Conservation (phyloP, 2,113 vertebrate genomes). For the Ochotona princeps region DNA sequence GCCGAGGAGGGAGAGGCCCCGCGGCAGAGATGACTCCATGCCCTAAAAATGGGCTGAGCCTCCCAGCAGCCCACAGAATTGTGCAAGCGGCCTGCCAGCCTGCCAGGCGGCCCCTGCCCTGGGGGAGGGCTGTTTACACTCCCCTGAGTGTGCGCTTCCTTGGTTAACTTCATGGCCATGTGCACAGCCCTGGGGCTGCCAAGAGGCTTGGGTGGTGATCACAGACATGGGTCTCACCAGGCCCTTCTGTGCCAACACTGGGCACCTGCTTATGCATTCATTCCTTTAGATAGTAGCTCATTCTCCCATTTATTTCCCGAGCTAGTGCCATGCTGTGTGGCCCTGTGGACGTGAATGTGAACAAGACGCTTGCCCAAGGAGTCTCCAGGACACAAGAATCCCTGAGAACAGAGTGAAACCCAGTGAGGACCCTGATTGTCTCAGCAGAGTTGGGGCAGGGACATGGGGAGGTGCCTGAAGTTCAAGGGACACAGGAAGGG, state of each 20-base stretch:
- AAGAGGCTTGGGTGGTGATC: neutral
- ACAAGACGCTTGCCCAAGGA: neutral
- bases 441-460: neutral
- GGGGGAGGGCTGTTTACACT: slow-evolving; percentile 74
- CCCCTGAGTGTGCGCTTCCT: slow-evolving; percentile 18
- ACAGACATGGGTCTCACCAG: neutral
- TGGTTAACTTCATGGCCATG: neutral
- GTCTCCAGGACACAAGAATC: neutral
- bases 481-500: neutral
- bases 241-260: neutral
- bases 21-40: slow-evolving; percentile 76
- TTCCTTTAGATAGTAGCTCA: neutral
- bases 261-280: neutral
- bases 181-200: neutral
- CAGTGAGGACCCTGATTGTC: slow-evolving; percentile 5
- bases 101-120: slow-evolving; percentile 74
- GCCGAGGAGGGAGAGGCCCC: slow-evolving; percentile 70
- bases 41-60: slow-evolving; percentile 80
- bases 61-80: slow-evolving; percentile 80
- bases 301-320: neutral
- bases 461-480: neutral
- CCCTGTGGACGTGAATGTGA: neutral
- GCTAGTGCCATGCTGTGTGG: slow-evolving; percentile 46
- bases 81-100: slow-evolving; percentile 76
- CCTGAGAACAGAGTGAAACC: slow-evolving; percentile 29